phyloP scores from a whole-genome alignment of 2,797 vertebrate species.

The Sparus aurata region DNA sequence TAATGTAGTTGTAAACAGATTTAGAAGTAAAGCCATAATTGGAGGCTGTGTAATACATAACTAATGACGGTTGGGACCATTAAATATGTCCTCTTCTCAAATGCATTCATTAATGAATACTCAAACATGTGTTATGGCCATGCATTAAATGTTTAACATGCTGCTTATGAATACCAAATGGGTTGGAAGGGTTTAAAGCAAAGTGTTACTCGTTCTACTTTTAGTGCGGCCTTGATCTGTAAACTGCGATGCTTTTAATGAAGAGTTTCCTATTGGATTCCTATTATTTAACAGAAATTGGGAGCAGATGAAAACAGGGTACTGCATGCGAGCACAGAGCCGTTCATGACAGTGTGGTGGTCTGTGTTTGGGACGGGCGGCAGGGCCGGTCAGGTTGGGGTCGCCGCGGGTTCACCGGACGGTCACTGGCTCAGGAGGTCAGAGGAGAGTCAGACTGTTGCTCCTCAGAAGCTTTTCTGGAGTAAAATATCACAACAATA shows the following conservation, averaged over 20 bases:
- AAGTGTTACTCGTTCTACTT: not conserved
- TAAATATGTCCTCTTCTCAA: not conserved
- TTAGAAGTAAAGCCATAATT: not conserved
- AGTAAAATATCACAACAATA: slow-evolving; percentile 1
- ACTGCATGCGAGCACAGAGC: slow-evolving; percentile 13
- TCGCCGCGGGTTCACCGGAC: slow-evolving; percentile 89
- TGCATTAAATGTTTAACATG: not conserved
- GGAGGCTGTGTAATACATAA: not conserved
- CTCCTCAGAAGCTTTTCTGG: not conserved
- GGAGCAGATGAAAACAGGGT: slow-evolving; percentile 14
- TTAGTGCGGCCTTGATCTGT: not conserved
- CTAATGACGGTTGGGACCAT: not conserved
- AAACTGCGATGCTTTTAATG: not conserved
- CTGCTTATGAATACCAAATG: not conserved
- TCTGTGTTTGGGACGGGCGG: slow-evolving; percentile 63
- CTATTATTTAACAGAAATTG: not conserved
- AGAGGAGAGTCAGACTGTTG: slow-evolving; percentile 69
- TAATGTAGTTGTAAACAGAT: not conserved
- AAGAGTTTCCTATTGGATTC: not conserved
- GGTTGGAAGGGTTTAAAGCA: not conserved
- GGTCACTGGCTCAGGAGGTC: slow-evolving; percentile 88
- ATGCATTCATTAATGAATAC: not conserved
- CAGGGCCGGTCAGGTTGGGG: slow-evolving; percentile 84
- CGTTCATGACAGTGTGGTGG: slow-evolving; percentile 63
- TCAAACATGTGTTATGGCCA: not conserved